A percentile compares a stretch with the other conserved stretches of the same genome.
phyloP scores from a whole-genome alignment of 2,888 invertebrate species.

The Monoplex corrugatus region DNA sequence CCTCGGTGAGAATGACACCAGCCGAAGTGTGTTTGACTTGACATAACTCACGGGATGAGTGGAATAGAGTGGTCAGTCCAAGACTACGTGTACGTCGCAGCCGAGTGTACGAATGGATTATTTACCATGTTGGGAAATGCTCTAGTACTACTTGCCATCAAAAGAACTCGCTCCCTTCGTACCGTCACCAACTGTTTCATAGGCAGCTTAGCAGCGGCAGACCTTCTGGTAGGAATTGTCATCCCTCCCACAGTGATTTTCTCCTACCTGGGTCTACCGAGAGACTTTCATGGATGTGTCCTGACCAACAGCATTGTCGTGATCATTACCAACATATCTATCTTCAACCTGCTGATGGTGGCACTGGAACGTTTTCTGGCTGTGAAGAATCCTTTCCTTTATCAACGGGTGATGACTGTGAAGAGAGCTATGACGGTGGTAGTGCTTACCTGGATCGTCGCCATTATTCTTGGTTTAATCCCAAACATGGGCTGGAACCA shows the following conservation, averaged over 20 bases:
- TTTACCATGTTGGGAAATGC: slow-evolving; percentile 68
- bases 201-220: slow-evolving; percentile 74
- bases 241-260: slow-evolving; percentile 73
- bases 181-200: slow-evolving; percentile 76
- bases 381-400: slow-evolving; percentile 77
- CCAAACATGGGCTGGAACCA: slow-evolving; percentile 79
- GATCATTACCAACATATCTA: slow-evolving; percentile 78
- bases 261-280: slow-evolving; percentile 69
- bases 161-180: slow-evolving; percentile 65
- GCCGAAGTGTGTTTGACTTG: too few relatives aligned
- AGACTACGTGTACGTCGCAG: slow-evolving; percentile 65
- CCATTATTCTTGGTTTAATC: slow-evolving; percentile 73
- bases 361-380: slow-evolving; percentile 79
- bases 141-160: slow-evolving; percentile 71
- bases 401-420: slow-evolving; percentile 70
- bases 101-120: slow-evolving; percentile 70
- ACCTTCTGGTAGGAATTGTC: slow-evolving; percentile 74
- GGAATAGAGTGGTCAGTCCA: not conserved
- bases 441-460: slow-evolving; percentile 71
- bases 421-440: slow-evolving; percentile 67
- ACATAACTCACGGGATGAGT: not conserved
- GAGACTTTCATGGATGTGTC: slow-evolving; percentile 73
- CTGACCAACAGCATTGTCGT: slow-evolving; percentile 78
- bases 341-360: slow-evolving; percentile 77
- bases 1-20: too few relatives aligned